Base-by-base conservation (phyloP, 2,888 invertebrate species). In the Sabatieria punctata region DNA sequence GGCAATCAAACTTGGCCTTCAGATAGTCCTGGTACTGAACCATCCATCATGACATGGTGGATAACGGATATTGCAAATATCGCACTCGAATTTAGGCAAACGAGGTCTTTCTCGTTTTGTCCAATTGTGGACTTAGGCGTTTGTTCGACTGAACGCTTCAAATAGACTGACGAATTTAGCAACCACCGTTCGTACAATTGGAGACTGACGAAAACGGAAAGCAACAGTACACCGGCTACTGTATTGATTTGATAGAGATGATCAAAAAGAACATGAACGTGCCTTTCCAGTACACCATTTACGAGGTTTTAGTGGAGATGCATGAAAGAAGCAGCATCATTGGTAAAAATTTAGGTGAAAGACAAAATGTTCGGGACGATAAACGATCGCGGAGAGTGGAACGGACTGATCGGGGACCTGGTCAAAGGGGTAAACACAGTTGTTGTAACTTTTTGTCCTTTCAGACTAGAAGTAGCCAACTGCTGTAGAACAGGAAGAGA, bases 181-280 rank as follows among this genome's bases (percentile, higher is more conserved):
- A 70, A 57, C 69, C 71, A 2, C 74, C 74, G 1, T 74, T 74
- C 56, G 63, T 74, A 15, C 68, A 59, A 43, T 51, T 49, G 4
- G 51, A 49, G 4, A 47, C 49, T 2, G 54, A 59, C 25, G 51
- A 50, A 22, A 41, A 51, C 2, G 30, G 45, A 4, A 49, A 15
- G 8, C 57, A 53, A 41, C 55, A 57, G 30, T 60, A 57, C 57
- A 57, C 63, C 46, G 95, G 95, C 6, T 95, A 91, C 65, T 95
- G 93, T 65, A 85, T 93, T 51, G 93, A 95, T 62, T 73, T 95
- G 21, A 79, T 95, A 30, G 76, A 88, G 56, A 79, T 82, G 65
- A 86, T 95, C 47, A 78, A 82, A 27, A 73, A 78, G 47, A 78
- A 80, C 45, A 75, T 89, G 1, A 77, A 82, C 52, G 15, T 8